These are phyloP conservation scores for Nymphalis io DNA, from an alignment of 1,140 invertebrate species.

Conservation along the genomic window DNA sequence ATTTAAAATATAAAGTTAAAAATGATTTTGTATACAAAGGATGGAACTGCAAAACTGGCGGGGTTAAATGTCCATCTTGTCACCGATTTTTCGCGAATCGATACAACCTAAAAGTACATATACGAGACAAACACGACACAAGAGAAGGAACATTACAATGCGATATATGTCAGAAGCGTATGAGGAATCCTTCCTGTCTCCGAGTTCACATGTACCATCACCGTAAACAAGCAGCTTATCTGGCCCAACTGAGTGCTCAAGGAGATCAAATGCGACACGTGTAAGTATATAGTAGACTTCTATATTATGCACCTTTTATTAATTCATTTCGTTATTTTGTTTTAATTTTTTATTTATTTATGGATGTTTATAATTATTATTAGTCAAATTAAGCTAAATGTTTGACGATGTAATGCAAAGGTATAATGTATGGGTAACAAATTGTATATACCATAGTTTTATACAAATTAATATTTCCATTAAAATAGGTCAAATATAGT, in stretches of 20 bases:
- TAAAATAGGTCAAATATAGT: neutral
- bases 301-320: constrained; percentile 13
- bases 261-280: constrained; percentile 61
- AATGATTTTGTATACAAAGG: constrained; percentile 43
- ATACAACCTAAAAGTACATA: constrained; percentile 83
- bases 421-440: too few relatives aligned
- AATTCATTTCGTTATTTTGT: constrained; percentile 22
- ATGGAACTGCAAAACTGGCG: constrained; percentile 77
- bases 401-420: too few relatives aligned
- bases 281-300: constrained; percentile 33
- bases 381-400: neutral
- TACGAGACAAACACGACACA: constrained; percentile 82
- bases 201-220: constrained; percentile 83
- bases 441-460: too few relatives aligned
- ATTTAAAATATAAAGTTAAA: neutral
- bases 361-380: neutral
- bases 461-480: too few relatives aligned
- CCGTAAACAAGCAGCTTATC: constrained; percentile 79
- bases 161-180: constrained; percentile 81
- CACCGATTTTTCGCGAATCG: constrained; percentile 83
- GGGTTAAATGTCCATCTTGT: constrained; percentile 82
- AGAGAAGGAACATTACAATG: constrained; percentile 80
- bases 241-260: constrained; percentile 64
- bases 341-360: constrained; percentile 19
- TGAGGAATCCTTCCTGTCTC: constrained; percentile 82